phyloP scores from a whole-genome alignment of 2,797 vertebrate species.

The Poeciliopsis gracilis region DNA sequence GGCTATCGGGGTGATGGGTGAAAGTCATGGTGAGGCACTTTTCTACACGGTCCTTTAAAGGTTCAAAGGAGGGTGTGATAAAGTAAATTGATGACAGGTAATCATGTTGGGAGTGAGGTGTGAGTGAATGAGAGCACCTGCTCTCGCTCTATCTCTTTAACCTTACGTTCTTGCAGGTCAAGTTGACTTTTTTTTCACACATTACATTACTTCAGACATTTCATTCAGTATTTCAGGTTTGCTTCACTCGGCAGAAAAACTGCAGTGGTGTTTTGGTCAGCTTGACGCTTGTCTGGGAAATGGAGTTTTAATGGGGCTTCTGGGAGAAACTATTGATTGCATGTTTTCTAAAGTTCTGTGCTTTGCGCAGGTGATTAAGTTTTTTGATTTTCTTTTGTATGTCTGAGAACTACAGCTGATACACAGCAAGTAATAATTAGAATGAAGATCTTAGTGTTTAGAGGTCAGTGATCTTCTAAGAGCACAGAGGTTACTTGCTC shows the following conservation, averaged over 20 bases:
- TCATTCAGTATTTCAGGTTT: neutral
- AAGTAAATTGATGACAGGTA: conserved; percentile 23
- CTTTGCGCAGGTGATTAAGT: neutral
- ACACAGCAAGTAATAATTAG: neutral
- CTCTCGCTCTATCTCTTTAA: conserved; percentile 15
- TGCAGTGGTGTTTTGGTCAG: conserved; percentile 13
- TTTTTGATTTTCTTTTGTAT: neutral
- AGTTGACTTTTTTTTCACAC: conserved; percentile 24
- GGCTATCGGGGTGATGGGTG: neutral
- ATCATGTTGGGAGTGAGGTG: conserved; percentile 9
- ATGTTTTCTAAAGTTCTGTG: neutral
- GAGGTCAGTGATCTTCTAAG: neutral
- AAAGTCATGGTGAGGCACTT: neutral
- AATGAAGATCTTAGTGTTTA: neutral
- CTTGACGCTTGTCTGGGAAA: conserved; percentile 25
- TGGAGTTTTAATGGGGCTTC: neutral
- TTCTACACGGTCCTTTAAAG: conserved; percentile 3
- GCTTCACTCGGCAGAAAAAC: conserved; percentile 10
- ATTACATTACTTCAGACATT: conserved; percentile 5
- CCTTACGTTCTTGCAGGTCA: conserved; percentile 25
- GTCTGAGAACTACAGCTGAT: neutral
- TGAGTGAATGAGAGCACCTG: conserved; percentile 4
- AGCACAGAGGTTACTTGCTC: neutral
- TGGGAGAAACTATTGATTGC: neutral
- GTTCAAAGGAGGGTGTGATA: conserved; percentile 13